Conservation (phyloP, 2,797 vertebrate species). For the Gadopsis marmoratus region DNA sequence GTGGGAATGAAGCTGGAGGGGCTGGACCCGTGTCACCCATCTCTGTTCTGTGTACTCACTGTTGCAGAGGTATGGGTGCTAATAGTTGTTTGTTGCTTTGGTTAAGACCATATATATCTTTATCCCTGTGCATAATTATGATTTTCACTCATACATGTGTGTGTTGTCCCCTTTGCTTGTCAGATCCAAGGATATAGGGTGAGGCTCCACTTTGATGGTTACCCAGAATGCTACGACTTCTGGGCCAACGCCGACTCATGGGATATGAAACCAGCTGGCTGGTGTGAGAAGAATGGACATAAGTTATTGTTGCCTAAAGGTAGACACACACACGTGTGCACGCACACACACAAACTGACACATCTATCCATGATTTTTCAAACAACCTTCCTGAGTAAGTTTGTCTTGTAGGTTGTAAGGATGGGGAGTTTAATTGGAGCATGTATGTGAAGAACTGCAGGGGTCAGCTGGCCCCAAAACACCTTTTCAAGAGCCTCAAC, state of each 20-base stretch:
- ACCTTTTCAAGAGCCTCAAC: conserved; percentile 89
- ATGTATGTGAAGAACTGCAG: conserved; percentile 89
- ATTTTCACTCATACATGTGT: neutral
- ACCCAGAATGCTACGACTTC: conserved; percentile 89
- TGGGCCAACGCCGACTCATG: conserved; percentile 89
- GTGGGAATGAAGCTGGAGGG: conserved; percentile 95
- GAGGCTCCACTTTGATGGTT: conserved; percentile 88
- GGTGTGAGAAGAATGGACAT: conserved; percentile 89
- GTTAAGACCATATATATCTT: neutral
- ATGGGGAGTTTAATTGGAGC: conserved; percentile 88
- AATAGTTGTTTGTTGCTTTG: neutral
- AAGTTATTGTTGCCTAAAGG: conserved; percentile 88
- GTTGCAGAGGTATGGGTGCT: conserved; percentile 88
- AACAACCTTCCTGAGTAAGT: neutral
- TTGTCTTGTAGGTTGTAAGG: conserved; percentile 83
- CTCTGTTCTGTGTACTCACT: conserved; percentile 91
- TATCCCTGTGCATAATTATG: neutral
- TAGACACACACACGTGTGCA: conserved; percentile 40
- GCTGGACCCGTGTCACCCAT: conserved; percentile 91
- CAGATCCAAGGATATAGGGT: conserved; percentile 88
- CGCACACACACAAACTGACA: neutral
- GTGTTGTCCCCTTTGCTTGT: neutral
- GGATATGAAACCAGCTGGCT: conserved; percentile 88
- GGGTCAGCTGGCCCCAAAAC: conserved; percentile 87
- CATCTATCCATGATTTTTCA: neutral